Conservation (phyloP, 2,797 vertebrate genomes). For the Pangasius krempfi region DNA sequence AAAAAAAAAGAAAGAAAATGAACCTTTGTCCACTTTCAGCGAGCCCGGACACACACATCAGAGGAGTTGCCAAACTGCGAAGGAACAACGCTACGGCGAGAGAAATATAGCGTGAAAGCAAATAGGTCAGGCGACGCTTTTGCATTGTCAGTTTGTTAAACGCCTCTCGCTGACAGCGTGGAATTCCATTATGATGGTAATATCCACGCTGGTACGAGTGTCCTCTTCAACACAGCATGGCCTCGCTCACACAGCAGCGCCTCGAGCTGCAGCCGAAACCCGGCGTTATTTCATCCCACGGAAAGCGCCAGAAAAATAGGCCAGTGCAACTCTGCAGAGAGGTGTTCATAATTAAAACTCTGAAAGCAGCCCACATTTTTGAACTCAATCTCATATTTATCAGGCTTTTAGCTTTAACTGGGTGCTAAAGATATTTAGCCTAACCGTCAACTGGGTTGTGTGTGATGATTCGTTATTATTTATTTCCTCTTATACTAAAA, state of each 20-base stretch:
- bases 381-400: background rate
- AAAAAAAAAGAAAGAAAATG: background rate
- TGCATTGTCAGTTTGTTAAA: conserved; percentile 60
- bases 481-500: background rate
- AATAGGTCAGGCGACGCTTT: conserved; percentile 44
- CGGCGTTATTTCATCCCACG: conserved; percentile 55
- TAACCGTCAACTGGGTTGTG: no score
- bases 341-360: conserved; percentile 34
- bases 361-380: background rate
- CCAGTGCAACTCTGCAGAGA: conserved; percentile 52
- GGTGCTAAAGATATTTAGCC: background rate
- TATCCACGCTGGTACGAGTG: conserved; percentile 58
- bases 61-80: conserved; percentile 2
- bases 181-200: conserved; percentile 63
- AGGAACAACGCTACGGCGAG: background rate
- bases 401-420: conserved; percentile 16
- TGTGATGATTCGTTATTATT: background rate
- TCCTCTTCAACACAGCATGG: conserved; percentile 33
- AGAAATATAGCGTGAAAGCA: conserved; percentile 23
- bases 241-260: conserved; percentile 27
- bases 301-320: conserved; percentile 51
- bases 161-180: conserved; percentile 47
- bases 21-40: background rate
- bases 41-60: background rate
- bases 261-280: conserved; percentile 48